Conservation (phyloP, 2,113 vertebrate genomes). For the Dendropsophus ebraccatus region DNA sequence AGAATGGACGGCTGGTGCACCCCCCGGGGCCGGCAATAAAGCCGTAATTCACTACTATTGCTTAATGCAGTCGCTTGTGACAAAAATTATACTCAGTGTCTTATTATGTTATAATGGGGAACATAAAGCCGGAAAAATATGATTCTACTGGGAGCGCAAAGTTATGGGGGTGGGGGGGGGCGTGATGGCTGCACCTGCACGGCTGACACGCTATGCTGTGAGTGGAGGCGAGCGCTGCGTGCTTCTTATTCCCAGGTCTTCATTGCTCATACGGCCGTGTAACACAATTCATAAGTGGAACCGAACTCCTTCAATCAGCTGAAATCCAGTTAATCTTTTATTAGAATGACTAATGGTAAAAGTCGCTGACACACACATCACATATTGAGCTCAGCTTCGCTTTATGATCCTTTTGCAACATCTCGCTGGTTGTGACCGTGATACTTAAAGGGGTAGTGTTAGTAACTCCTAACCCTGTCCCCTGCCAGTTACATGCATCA, state of each 20-base stretch:
- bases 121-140: constrained; percentile 4
- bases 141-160: constrained; percentile 57
- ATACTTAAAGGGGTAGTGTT: background rate
- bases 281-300: constrained; percentile 29
- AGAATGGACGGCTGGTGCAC: constrained; percentile 9
- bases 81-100: constrained; percentile 53
- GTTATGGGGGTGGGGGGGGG: background rate
- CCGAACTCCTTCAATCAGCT: constrained; percentile 28
- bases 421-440: background rate
- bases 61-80: constrained; percentile 44
- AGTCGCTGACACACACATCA: constrained; percentile 13
- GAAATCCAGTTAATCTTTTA: constrained; percentile 39
- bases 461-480: too few relatives aligned
- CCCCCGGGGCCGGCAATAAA: constrained; percentile 50
- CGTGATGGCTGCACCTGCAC: constrained; percentile 35
- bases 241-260: constrained; percentile 10
- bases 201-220: constrained; percentile 35
- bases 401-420: background rate
- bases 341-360: constrained; percentile 32
- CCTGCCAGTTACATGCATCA: too few relatives aligned
- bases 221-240: background rate
- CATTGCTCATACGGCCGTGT: background rate
- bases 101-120: constrained; percentile 47
- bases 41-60: constrained; percentile 52
- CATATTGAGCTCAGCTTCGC: background rate